Percentiles rank a stretch among this genome's conserved stretches.
Evolutionary conservation across 2,888 invertebrate species (phyloP).

Genomic region (Rhopalosiphum nymphaeae): DNA sequence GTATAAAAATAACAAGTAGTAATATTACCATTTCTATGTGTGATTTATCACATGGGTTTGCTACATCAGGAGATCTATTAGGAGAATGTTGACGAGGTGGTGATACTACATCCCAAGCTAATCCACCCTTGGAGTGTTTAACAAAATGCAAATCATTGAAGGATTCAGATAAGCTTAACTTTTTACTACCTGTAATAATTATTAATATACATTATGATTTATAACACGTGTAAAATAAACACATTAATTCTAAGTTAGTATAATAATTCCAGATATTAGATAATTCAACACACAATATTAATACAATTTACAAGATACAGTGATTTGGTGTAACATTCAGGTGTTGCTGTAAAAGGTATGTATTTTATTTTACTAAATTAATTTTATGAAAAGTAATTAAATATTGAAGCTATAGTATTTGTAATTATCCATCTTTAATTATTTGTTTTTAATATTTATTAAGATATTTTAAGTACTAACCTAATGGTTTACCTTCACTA

Average conservation of each 20-base stretch:
- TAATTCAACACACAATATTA: background rate
- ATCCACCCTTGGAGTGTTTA: conserved; percentile 68
- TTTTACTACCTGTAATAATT: conserved; percentile 69
- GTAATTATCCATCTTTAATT: background rate
- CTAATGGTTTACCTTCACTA: conserved; percentile 47
- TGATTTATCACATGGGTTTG: conserved; percentile 9
- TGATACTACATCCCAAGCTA: conserved; percentile 71
- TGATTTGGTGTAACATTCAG: background rate
- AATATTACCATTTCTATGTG: conserved; percentile 40
- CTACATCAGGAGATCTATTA: conserved; percentile 55
- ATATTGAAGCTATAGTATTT: background rate
- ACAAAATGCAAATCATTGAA: conserved; percentile 74
- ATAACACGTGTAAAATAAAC: background rate
- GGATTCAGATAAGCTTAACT: conserved; percentile 75
- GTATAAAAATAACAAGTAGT: background rate
- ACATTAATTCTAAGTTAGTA: background rate
- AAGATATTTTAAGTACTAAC: conserved; percentile 45
- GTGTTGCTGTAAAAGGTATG: background rate
- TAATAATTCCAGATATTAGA: background rate
- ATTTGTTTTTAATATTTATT: background rate
- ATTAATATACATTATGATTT: background rate
- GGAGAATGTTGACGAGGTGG: conserved; percentile 78
- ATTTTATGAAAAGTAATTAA: background rate
- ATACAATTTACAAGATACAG: background rate
- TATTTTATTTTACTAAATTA: background rate